Base-by-base conservation (phyloP, 2,797 vertebrate genomes). In the Hozukius guyotensis region DNA sequence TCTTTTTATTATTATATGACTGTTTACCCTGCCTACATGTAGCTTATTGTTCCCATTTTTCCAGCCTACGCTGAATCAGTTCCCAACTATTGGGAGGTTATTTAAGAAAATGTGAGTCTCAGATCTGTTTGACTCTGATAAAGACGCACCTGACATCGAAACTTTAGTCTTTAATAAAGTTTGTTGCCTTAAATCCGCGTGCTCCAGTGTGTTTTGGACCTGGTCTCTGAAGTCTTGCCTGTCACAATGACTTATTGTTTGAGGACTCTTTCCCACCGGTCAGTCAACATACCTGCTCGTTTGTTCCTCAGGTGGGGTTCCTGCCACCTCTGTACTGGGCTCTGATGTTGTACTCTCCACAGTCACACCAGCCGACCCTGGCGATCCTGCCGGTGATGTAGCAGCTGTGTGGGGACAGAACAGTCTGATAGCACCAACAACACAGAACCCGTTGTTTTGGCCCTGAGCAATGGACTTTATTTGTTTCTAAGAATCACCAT, bases 201-300 rank as follows among this genome's bases (percentile, higher is more conserved):
- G 8, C 8, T 34, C 32, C 32, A 9, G 32, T 9, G 32, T 34
- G 46, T 49, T 49, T 49, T 49, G 46, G 46, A 49, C 18, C 8
- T 20, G 18, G 46, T 49, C 46, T 49, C 46, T 49, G 42, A 46
- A 46, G 42, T 46, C 42, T 46, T 14, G 46, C 46, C 46, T 49
- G 18, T 29, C 27, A 32, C 7, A 27, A 53, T 22, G 2, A 62
- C 36, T 29, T 8, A 46, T 7, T 46, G 13, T 38, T 71, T 60
- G 9, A 64, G 10, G 4, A 34, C 13, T 25, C 22, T 16, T 25
- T 22, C n/a, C 4, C 1, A 24, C 49, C 2, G 7, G 24, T 27
- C 13, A n/a, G 10, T 70, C 46, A 66, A 72, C 87, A 36, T 95
- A 97, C 97, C 97, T 97, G 83, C 92, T 88, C 31, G 95, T 94